These are phyloP conservation scores for Drosophila ohnishii DNA, from an alignment of 1,140 invertebrate species.

Conservation along the genomic window DNA sequence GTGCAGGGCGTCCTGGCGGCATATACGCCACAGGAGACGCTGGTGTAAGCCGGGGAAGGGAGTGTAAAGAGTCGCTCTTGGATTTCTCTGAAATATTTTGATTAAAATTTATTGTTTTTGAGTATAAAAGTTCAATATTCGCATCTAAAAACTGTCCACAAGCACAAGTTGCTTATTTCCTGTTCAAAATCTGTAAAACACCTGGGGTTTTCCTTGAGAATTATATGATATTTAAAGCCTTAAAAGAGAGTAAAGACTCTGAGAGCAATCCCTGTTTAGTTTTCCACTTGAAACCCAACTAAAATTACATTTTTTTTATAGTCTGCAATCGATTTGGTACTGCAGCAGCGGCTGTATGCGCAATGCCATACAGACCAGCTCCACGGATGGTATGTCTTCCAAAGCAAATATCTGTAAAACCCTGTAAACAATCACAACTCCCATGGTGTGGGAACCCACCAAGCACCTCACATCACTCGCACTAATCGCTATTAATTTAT, in stretches of 20 bases:
- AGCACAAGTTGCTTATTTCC: no score
- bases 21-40: slow-evolving; percentile 52
- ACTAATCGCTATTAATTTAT: neutral
- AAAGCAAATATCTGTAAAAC: no score
- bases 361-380: slow-evolving; percentile 71
- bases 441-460: neutral
- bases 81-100: neutral
- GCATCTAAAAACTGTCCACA: no score
- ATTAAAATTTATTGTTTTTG: neutral
- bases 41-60: slow-evolving; percentile 53
- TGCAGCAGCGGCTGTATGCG: slow-evolving; percentile 68
- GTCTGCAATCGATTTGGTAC: slow-evolving; percentile 78
- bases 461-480: neutral
- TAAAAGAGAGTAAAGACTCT: neutral
- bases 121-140: no score
- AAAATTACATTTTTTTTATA: slow-evolving; percentile 14
- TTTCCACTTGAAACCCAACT: neutral
- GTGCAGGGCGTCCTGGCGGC: slow-evolving; percentile 71
- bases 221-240: neutral
- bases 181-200: neutral
- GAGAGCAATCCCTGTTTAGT: neutral
- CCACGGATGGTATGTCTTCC: slow-evolving; percentile 62
- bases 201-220: neutral
- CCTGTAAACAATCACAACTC: no score
- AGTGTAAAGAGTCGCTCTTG: no score